Conservation (phyloP, 2,888 invertebrate genomes). For the Drosophila hamatofila region DNA sequence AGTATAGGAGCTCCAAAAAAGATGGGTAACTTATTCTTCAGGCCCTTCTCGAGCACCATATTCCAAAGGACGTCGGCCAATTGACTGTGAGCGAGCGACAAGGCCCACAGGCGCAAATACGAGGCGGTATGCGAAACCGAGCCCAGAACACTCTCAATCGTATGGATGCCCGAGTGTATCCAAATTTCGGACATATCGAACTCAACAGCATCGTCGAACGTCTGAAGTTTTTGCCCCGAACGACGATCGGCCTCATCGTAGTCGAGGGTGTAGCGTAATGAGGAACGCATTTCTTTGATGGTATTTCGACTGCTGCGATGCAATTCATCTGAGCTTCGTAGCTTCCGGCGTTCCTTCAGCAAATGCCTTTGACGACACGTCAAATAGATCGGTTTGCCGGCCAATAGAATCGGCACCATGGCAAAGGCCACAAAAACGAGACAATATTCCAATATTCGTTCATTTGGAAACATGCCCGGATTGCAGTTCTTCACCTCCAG, state of each 20-base stretch:
- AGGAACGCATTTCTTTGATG: conserved; percentile 53
- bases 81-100: conserved; percentile 98
- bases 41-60: conserved; percentile 93
- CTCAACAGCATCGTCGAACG: conserved; percentile 39
- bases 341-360: not conserved
- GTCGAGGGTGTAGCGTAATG: conserved; percentile 48
- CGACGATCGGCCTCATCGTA: conserved; percentile 75
- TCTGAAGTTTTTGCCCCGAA: conserved; percentile 24
- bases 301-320: conserved; percentile 43
- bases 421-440: conserved; percentile 91
- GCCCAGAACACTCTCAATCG: conserved; percentile 88
- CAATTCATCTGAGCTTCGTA: conserved; percentile 30
- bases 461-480: conserved; percentile 88
- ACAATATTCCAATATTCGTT: conserved; percentile 89
- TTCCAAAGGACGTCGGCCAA: conserved; percentile 95
- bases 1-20: conserved; percentile 88
- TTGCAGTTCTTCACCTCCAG: conserved; percentile 84
- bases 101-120: conserved; percentile 98
- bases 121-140: conserved; percentile 99
- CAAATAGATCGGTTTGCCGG: conserved; percentile 93
- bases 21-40: conserved; percentile 86
- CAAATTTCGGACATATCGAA: conserved; percentile 73
- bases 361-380: conserved; percentile 86
- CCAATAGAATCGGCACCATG: conserved; percentile 96
- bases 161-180: conserved; percentile 87